phyloP scores from a whole-genome alignment of 1,140 invertebrate genomes.

The Drosophila orena region DNA sequence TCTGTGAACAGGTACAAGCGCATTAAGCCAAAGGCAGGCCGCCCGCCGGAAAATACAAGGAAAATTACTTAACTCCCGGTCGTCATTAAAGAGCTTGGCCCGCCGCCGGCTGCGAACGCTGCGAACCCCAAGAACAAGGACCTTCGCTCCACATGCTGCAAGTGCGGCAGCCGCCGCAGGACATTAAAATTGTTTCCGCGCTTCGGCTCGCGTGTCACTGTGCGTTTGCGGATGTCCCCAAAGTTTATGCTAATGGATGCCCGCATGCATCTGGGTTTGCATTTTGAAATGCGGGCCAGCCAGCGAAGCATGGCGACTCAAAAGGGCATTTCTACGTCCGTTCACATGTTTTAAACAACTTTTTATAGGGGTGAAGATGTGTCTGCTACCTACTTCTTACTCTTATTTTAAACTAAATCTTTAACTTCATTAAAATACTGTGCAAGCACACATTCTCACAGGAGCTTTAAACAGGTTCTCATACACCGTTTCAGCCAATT shows the following conservation, averaged over 20 bases:
- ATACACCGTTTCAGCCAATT: not conserved
- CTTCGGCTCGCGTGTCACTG: conserved; percentile 1
- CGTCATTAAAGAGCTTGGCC: conserved; percentile 54
- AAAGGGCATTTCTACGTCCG: conserved; percentile 14
- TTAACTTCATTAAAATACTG: too few species aligned
- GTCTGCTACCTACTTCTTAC: too few species aligned
- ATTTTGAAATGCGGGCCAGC: conserved; percentile 33
- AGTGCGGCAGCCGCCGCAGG: conserved; percentile 30
- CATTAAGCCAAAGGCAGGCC: conserved; percentile 54
- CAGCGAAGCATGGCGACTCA: conserved; percentile 8
- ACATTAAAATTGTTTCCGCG: conserved; percentile 42
- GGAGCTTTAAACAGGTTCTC: not conserved
- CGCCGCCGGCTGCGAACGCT: conserved; percentile 7
- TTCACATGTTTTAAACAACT: not conserved
- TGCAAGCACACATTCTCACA: not conserved
- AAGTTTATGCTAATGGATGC: conserved; percentile 55
- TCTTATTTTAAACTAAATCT: too few species aligned
- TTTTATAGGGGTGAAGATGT: too few species aligned
- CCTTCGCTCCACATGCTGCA: conserved; percentile 15
- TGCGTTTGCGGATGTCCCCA: conserved; percentile 24
- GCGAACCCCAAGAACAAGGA: conserved; percentile 1
- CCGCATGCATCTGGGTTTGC: conserved; percentile 49
- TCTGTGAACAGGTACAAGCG: conserved; percentile 60
- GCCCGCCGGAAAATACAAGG: conserved; percentile 50
- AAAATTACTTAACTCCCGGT: conserved; percentile 64